Percentiles rank a stretch among this genome's conserved stretches.
Evolutionary conservation across 2,113 vertebrate species (phyloP).

Genomic region (Oryctolagus cuniculus): mOryCun1.1 NC_091432.1:112281001-112281500

Average conservation of each 20-base stretch:
- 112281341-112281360: background rate
- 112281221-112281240: too few species aligned
- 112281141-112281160: background rate
- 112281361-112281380: background rate
- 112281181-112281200: background rate
- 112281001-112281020: background rate
- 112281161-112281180: background rate
- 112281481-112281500: background rate
- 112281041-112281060: background rate
- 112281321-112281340: too few species aligned
- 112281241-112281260: too few species aligned
- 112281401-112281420: background rate
- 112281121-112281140: background rate
- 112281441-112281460: background rate
- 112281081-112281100: background rate
- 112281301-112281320: background rate
- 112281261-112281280: background rate
- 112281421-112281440: accelerated
- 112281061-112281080: background rate
- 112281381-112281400: background rate
- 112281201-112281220: background rate
- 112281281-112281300: background rate
- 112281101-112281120: background rate
- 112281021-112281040: background rate
- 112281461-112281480: too few species aligned